Evolutionary conservation across 2,113 vertebrate genomes (phyloP), one percentile per base, ranked within the genome.

Genomic region (Sapajus apella): DNA sequence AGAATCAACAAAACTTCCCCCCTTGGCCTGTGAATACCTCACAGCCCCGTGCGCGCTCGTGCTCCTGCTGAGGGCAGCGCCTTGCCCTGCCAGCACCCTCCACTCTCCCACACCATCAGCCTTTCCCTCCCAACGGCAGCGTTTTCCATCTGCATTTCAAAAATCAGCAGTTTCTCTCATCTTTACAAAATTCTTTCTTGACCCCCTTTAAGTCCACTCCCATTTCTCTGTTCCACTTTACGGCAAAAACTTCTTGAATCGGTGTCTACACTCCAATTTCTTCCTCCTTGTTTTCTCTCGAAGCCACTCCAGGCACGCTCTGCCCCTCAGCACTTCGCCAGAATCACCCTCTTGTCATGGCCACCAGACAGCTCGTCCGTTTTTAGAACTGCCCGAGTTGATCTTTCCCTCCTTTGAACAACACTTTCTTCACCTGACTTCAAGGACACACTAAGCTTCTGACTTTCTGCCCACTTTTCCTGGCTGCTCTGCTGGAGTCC

Each of bases 41-140:
- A 45, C 25, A 13, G 5, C 6, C 68, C 56, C 58, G 21, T 3
- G 8, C 0, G 7, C 8, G 35, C 58, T 12, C 6, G 5, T 4
- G 5, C 50, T n/a, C 61, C 52, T 17, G 2, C n/a, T 10, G 8
- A 76, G 32, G 45, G 13, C 35, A 56, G 8, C 0, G 0, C 45
- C 45, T 90, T 45, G 21, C 6, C 25, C 30, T 13, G 2, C 45
- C 68, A 20, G 68, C 35, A 20, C 6, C 13, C 47, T 37, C 5
- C 5, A 32, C 27, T 23, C 12, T 70, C 20, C n/a, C 21, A 7
- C 68, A 45, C 11, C 37, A 2, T 3, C 83, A 45, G 10, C 81
- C 16, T 61, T 70, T 17, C 32, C 52, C 35, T 66, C 84, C 47
- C 92, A 90, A 45, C 18, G 20, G 10, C 10, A 50, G 56, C 68